Base-by-base conservation (phyloP, 2,797 vertebrate species). In the Mormyrus hasselquistii region DNA sequence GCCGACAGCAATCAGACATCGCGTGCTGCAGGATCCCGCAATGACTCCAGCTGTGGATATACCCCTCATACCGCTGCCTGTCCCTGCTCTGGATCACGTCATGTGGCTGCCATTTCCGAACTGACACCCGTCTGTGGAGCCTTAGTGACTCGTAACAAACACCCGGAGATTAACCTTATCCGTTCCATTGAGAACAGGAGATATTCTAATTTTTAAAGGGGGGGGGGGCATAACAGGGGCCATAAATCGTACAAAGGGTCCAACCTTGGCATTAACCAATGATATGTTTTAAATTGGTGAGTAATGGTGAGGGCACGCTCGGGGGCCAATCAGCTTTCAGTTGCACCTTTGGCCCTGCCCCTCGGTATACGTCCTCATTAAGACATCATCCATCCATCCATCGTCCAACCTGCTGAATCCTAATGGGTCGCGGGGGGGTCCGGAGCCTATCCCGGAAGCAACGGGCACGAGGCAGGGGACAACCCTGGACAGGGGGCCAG, bases 1-100 rank as follows among this genome's bases (percentile, higher is more conserved):
- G 90, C 91, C 89, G 91, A 90, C 82, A 88, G 88, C 50, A 88
- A 91, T 89, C 89, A 89, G 91, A 90, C 90, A 73, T 86, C 87
- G 89, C 62, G 88, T 44, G 57, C 89, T 44, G 57, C 86, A 16
- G 34, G 79, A 59, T 29, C 29, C 88, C 83, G 41, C 50, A 85
- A 89, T 91, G 86, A 88, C 90, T 79, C 52, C 19, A 88, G 88
- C 47, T 25, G 38, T 14, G 88, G 90, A 87, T 86, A 89, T n/a
- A 76, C 55, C 76, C 85, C 50, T 91, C 88, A 59, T 87, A 88
- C 25, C 12, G 19, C 3, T n/a, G 2, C 44, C 65, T 62, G 55
- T 85, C 87, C 25, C 65, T 49, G 16, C 19, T 82, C 41, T 7
- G 19, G 41, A 82, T 47, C 16, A 82, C 19, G 4, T 41, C 38